Evolutionary conservation across 2,113 vertebrate genomes (phyloP).

Genomic region (Riparia riparia): DNA sequence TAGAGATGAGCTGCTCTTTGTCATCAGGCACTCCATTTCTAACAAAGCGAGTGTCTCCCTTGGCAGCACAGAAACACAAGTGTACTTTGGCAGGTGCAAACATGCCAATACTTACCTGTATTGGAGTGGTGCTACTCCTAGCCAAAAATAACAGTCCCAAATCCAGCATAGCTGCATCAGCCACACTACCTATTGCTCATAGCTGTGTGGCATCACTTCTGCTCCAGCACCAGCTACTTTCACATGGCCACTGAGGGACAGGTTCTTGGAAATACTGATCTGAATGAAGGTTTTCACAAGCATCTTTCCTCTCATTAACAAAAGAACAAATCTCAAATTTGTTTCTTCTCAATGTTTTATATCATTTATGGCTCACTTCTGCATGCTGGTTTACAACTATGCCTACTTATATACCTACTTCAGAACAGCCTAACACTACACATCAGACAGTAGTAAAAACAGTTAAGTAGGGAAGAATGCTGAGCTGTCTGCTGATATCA

Average conservation of each 20-base stretch:
- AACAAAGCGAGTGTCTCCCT: neutral
- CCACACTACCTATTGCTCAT: neutral
- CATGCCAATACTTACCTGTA: neutral
- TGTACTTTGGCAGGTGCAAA: neutral
- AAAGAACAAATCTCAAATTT: neutral
- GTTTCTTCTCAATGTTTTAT: neutral
- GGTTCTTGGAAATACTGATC: neutral
- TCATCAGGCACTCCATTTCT: neutral
- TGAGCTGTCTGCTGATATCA: neutral
- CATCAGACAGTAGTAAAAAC: neutral
- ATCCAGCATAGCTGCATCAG: neutral
- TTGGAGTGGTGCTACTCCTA: neutral
- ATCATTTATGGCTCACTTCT: neutral
- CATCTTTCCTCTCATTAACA: neutral
- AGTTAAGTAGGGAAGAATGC: neutral
- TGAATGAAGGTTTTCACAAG: neutral
- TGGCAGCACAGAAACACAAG: neutral
- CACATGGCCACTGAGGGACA: fast-evolving
- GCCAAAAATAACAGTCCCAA: neutral
- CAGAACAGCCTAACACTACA: neutral
- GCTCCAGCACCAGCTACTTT: neutral
- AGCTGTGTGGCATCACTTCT: neutral
- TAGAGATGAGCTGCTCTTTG: neutral
- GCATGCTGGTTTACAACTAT: neutral
- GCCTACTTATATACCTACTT: neutral